Base-by-base conservation (phyloP, 2,797 vertebrate species). In the Natrix natrix region DNA sequence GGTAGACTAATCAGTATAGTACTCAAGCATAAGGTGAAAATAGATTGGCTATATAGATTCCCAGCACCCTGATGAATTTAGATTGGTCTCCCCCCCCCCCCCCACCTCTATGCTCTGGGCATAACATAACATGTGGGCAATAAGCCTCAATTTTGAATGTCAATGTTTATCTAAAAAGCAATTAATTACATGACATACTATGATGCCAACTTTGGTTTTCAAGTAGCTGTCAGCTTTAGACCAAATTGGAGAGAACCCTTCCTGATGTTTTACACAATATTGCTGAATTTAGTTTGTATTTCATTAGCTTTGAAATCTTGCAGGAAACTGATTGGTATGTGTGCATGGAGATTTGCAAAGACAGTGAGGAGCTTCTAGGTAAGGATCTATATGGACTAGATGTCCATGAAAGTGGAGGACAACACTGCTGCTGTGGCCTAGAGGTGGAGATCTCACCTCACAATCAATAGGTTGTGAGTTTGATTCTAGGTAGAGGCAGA, bases 141-240 rank as follows among this genome's bases (percentile, higher is more conserved):
- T 7, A 93, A 91, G 74, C 28, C 57, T 66, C 12, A 16, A 26
- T 87, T 26, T 87, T 90, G 5, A 57, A 86, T 93, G 69, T 93
- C 69, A 89, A 90, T 5, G 55, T 37, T 89, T 66, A 90, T 90
- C 59, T 91, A 32, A 89, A 83, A 87, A 59, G 74, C 26, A 90
- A 57, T 16, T 32, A 52, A 28, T 89, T 24, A 28, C 11, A 26
- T 86, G 60, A 69, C 74, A 90, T 54, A 57, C 16, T 57, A 3
- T 26, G 37, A 92, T 48, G 59, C 26, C 37, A 57, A 78, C 54
- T 89, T 74, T 69, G 69, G 32, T 57, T 63, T 63, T 52, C 56
- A 89, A 87, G 12, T 37, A 83, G n/a, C 48, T 93, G 57, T 57
- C 87, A 86, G 24, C 69, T 56, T 60, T 28, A 86, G 59, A n/a